Percentiles rank a stretch among this genome's conserved stretches.
phyloP scores from a whole-genome alignment of 2,113 vertebrate species.

The Spea bombifrons region DNA sequence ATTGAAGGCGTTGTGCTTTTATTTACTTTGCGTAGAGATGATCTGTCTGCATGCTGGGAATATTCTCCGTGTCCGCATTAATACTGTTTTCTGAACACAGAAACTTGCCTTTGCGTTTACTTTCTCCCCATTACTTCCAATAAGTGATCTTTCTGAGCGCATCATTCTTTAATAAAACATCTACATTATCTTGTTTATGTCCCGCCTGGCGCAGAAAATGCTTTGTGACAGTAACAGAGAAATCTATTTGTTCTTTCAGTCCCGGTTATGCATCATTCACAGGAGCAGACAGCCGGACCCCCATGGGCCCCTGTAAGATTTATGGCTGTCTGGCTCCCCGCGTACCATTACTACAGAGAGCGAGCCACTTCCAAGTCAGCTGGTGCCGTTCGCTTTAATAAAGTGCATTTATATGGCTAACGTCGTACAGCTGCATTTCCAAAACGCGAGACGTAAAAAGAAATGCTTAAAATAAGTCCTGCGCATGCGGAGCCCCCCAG shows the following conservation, averaged over 20 bases:
- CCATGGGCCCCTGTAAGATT: constrained; percentile 43
- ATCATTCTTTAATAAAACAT: constrained; percentile 27
- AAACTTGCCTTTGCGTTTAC: neutral
- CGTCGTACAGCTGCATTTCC: too few relatives aligned
- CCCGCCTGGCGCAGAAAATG: constrained; percentile 44
- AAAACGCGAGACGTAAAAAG: too few relatives aligned
- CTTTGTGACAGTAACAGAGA: constrained; percentile 44
- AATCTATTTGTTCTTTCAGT: constrained; percentile 36
- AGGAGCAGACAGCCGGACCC: constrained; percentile 37
- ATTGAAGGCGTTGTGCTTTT: too few relatives aligned
- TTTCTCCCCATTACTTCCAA: constrained; percentile 33
- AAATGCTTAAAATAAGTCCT: too few relatives aligned
- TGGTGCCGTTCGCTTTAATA: constrained; percentile 39
- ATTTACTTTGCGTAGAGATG: too few relatives aligned
- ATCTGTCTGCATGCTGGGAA: too few relatives aligned
- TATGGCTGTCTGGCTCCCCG: constrained; percentile 36
- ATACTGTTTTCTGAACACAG: too few relatives aligned
- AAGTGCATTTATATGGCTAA: constrained; percentile 45
- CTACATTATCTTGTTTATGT: constrained; percentile 50
- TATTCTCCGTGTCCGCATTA: too few relatives aligned
- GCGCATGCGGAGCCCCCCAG: too few relatives aligned
- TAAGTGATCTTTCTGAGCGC: constrained; percentile 1
- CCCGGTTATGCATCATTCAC: constrained; percentile 46
- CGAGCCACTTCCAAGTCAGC: neutral
- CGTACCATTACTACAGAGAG: constrained; percentile 43